These are phyloP conservation scores for Nothocercus julius DNA, from an alignment of 2,113 vertebrate species.

Conservation along the genomic window DNA sequence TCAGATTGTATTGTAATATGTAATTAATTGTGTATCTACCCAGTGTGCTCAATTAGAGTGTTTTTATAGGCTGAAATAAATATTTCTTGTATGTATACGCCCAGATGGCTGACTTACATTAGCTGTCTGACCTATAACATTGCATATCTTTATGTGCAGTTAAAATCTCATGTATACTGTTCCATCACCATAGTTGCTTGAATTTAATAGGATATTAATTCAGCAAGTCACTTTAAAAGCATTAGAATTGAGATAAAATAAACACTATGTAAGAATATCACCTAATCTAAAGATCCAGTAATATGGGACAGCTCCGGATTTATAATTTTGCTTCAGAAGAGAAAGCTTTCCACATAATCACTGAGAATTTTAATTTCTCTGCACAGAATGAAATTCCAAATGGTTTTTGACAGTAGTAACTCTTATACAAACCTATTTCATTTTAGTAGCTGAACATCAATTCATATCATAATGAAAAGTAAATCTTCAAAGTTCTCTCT, in stretches of 20 bases:
- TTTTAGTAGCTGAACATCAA: constrained; percentile 65
- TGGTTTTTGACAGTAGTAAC: constrained; percentile 65
- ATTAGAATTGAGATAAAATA: constrained; percentile 32
- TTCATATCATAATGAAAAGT: constrained; percentile 67
- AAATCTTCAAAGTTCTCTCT: constrained; percentile 61
- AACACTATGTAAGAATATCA: constrained; percentile 1
- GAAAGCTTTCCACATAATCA: constrained; percentile 50
- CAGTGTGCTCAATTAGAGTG: constrained; percentile 39
- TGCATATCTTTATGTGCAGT: neutral
- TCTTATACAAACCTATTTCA: constrained; percentile 66
- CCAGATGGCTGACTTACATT: neutral
- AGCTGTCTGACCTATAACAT: neutral
- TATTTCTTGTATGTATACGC: constrained; percentile 6
- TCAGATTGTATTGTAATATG: constrained; percentile 11
- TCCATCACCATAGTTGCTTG: neutral
- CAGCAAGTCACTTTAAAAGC: constrained; percentile 31
- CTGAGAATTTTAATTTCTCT: constrained; percentile 70
- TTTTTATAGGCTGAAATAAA: constrained; percentile 37
- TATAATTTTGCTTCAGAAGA: constrained; percentile 49
- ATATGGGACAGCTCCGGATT: constrained; percentile 2
- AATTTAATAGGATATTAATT: constrained; percentile 37
- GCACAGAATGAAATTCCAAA: constrained; percentile 69
- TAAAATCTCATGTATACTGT: neutral
- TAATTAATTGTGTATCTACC: constrained; percentile 47
- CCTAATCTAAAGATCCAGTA: constrained; percentile 19